Percentiles rank a stretch among this genome's conserved stretches.
Conservation (phyloP, 2,888 invertebrate genomes). For the Monoplex corrugatus region DNA sequence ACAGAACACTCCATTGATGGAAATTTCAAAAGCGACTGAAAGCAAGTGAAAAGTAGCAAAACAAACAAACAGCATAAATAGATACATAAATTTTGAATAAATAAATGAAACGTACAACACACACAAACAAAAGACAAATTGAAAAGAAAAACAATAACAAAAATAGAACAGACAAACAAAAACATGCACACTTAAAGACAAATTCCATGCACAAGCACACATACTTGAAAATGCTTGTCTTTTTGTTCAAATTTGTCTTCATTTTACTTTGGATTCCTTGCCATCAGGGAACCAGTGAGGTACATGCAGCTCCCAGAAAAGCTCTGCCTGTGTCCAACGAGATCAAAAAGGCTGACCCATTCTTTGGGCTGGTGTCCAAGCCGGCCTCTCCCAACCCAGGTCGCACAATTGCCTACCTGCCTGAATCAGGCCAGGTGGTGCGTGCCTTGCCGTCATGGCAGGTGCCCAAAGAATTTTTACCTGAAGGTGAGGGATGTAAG, state of each 20-base stretch:
- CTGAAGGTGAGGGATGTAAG: slow-evolving; percentile 66
- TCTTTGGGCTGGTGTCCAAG: slow-evolving; percentile 61
- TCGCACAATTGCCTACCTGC: slow-evolving; percentile 66
- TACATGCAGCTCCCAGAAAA: slow-evolving; percentile 65
- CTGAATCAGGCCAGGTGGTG: slow-evolving; percentile 78
- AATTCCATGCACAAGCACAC: no score
- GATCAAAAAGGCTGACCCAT: slow-evolving; percentile 55
- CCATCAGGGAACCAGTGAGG: slow-evolving; percentile 63
- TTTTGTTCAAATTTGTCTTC: neutral
- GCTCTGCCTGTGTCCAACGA: slow-evolving; percentile 58
- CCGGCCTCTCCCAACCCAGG: slow-evolving; percentile 58
- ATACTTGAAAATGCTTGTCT: no score
- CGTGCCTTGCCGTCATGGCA: slow-evolving; percentile 74
- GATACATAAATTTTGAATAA: no score
- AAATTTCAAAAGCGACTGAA: no score
- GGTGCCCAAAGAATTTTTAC: slow-evolving; percentile 76
- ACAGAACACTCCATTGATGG: neutral
- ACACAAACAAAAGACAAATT: no score
- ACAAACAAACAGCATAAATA: no score
- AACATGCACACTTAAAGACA: no score
- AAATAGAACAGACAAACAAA: no score
- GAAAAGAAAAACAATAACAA: no score
- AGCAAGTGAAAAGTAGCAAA: no score
- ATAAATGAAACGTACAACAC: no score
- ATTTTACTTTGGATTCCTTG: neutral